Evolutionary conservation across 2,797 vertebrate species (phyloP), one percentile per base, ranked within the genome.

Genomic region (Lacerta viridis): DNA sequence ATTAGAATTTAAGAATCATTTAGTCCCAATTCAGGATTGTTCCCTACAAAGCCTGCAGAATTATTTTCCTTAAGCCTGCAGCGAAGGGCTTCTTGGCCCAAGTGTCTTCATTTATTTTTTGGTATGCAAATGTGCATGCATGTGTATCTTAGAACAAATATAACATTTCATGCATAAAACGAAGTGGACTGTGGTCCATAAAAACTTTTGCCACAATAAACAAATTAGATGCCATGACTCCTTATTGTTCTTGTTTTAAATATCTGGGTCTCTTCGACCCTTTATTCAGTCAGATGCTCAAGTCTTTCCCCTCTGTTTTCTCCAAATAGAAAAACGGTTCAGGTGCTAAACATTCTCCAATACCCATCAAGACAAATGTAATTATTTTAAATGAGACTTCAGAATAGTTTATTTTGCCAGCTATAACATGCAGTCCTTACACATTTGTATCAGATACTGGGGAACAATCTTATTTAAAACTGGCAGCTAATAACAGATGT

Each of bases 1-100:
- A 84, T 89, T 33, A 93, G 87, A 91, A 95, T 91, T 94, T 90
- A 94, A 90, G 75, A 90, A 90, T 89, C 95, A 94, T 95, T 96
- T 82, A 94, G 90, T 93, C 90, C 89, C 92, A 95, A 92, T 90
- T 90, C 89, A 92, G 55, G n/a, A 93, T 87, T 69, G 29, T 7
- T 90, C 94, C 86, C 92, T 91, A 90, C 86, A 94, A 76, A 91
- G 83, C 90, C 77, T 94, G 92, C 90, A 92, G 75, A 87, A 92
- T 1, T 10, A 3, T 43, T 77, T 74, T 90, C 71, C 23, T 55
- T 90, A 80, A 74, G 88, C 89, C 89, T 85, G 92, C 84, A 86
- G 92, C 86, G 13, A 7, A 41, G 41, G 4, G 55, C 8, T 64
- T 61, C 33, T 74, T 59, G 39, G 39, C 29, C 43, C 41, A 93